Evolutionary conservation across 1,140 invertebrate species (phyloP).

Genomic region (Hyles euphorbiae): DNA sequence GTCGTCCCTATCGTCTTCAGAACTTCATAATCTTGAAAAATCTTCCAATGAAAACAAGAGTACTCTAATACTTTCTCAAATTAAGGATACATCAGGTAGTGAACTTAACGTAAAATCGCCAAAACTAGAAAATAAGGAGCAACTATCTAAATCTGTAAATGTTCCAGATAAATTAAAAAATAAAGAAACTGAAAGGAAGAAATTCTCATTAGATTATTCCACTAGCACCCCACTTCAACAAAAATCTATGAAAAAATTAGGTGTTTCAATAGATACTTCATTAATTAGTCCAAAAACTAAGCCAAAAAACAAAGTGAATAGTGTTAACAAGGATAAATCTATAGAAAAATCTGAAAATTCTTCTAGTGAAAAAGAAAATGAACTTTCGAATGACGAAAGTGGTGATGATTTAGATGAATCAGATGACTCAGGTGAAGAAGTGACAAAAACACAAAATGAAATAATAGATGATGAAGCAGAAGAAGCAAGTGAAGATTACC

Average conservation of each 20-base stretch:
- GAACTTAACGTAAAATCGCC: conserved; percentile 39
- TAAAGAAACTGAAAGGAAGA: conserved; percentile 39
- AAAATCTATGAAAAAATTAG: conserved; percentile 39
- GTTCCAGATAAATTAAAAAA: conserved; percentile 35
- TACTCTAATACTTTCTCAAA: conserved; percentile 51
- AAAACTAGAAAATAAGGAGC: conserved; percentile 24
- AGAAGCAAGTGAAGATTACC: conserved; percentile 58
- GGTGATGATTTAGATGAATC: background rate
- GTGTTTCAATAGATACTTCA: conserved; percentile 44
- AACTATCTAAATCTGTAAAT: conserved; percentile 33
- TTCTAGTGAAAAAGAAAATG: conserved; percentile 18
- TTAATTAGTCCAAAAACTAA: conserved; percentile 33
- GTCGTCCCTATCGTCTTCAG: conserved; percentile 17
- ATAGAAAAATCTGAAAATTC: background rate
- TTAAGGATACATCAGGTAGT: conserved; percentile 41
- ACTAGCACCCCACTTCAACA: conserved; percentile 61
- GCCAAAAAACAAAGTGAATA: conserved; percentile 24
- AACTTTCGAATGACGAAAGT: background rate
- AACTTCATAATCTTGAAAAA: conserved; percentile 32
- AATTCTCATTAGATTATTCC: conserved; percentile 43
- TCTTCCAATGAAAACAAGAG: conserved; percentile 50
- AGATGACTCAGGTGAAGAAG: conserved; percentile 30
- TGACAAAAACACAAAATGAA: conserved; percentile 28
- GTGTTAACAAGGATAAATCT: conserved; percentile 10
- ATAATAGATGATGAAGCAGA: conserved; percentile 54